Percentiles rank a stretch among this genome's conserved stretches.
Evolutionary conservation across 1,140 invertebrate species (phyloP).

Genomic region (Xylocopa sonorina): DNA sequence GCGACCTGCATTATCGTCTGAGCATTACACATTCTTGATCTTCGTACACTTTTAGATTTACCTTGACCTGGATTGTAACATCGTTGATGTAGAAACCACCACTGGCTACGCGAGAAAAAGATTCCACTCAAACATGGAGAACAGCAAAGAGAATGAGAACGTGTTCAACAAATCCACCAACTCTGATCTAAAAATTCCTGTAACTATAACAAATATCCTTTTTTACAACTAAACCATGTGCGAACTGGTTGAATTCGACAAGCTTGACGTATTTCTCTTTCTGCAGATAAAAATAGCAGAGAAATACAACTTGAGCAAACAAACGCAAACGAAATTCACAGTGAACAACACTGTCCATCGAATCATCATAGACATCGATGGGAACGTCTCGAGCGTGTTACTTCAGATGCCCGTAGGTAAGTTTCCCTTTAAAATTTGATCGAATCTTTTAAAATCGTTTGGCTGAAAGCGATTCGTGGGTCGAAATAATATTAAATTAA

Average conservation of each 20-base stretch:
- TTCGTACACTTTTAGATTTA: slow-evolving; percentile 63
- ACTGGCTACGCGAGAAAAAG: neutral
- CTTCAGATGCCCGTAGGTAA: slow-evolving; percentile 71
- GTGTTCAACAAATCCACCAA: neutral
- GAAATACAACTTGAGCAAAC: slow-evolving; percentile 32
- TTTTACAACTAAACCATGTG: too few species aligned
- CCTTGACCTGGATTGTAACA: slow-evolving; percentile 63
- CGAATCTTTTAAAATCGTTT: too few species aligned
- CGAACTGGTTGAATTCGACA: too few species aligned
- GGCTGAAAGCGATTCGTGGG: too few species aligned
- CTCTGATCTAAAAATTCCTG: neutral
- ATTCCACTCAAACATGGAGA: neutral
- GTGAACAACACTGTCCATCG: slow-evolving; percentile 44
- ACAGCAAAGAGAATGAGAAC: neutral
- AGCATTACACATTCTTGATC: neutral
- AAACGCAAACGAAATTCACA: slow-evolving; percentile 63
- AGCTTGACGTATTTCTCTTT: neutral
- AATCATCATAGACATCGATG: slow-evolving; percentile 64
- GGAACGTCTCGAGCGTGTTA: slow-evolving; percentile 66
- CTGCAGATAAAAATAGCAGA: slow-evolving; percentile 23
- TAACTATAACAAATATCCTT: neutral
- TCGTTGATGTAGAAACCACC: slow-evolving; percentile 25
- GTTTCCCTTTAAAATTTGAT: slow-evolving; percentile 6
- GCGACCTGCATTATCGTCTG: neutral
- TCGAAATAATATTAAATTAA: neutral